phyloP scores from a whole-genome alignment of 2,888 invertebrate genomes.

The Zygaena filipendulae region DNA sequence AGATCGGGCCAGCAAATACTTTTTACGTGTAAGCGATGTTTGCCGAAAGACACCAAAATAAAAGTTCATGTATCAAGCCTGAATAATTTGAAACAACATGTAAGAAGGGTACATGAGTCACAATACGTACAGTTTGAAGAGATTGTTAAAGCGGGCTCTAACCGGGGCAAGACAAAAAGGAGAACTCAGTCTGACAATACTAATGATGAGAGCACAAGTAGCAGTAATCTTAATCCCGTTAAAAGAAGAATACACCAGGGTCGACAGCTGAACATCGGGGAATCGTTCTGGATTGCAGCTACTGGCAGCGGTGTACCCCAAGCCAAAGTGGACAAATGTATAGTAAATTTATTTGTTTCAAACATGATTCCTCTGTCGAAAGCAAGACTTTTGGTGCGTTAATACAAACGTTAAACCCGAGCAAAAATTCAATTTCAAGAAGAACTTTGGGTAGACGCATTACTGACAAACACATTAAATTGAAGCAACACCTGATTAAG shows the following conservation, averaged over 20 bases:
- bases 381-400: conserved; percentile 17
- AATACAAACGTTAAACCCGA: conserved; percentile 17
- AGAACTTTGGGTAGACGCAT: conserved; percentile 5
- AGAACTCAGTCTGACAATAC: conserved; percentile 12
- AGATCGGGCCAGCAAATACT: conserved; percentile 18
- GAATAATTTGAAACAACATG: conserved; percentile 18
- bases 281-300: conserved; percentile 18
- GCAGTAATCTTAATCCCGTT: conserved; percentile 14
- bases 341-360: conserved; percentile 16
- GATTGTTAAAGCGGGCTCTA: conserved; percentile 10
- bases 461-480: conserved; percentile 13
- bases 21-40: conserved; percentile 18
- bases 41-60: conserved; percentile 15
- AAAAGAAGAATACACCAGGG: conserved; percentile 13
- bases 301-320: conserved; percentile 19
- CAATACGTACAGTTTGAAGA: conserved; percentile 13
- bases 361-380: conserved; percentile 18
- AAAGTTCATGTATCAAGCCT: conserved; percentile 17
- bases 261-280: conserved; percentile 15
- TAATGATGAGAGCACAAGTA: conserved; percentile 11
- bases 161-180: conserved; percentile 15
- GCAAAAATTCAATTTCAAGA: conserved; percentile 15
- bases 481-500: conserved; percentile 11
- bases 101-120: conserved; percentile 17
- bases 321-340: conserved; percentile 15